Conservation (phyloP, 1,140 invertebrate species). For the Calliphora vicina region DNA sequence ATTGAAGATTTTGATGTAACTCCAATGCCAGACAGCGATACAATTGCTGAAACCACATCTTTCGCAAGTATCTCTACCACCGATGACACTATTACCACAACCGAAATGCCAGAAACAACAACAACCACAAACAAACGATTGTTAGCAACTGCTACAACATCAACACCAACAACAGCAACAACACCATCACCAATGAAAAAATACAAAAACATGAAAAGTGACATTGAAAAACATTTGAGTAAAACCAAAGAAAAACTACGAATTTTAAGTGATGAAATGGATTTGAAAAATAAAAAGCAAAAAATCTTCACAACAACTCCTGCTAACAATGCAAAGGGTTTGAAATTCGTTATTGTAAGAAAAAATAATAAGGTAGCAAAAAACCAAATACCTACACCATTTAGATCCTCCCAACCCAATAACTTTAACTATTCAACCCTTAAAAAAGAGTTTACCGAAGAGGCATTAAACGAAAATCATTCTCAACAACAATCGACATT, state of each 20-base stretch:
- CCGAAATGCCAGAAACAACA: not conserved
- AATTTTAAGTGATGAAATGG: not conserved
- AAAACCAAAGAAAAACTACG: not conserved
- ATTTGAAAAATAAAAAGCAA: not conserved
- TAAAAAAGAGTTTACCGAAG: not conserved
- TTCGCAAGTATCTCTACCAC: not conserved
- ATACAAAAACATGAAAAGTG: not conserved
- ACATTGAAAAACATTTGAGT: not conserved
- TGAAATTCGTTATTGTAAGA: not conserved
- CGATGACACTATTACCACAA: not conserved
- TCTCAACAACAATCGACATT: no score
- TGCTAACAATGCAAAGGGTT: no score
- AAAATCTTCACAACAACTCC: not conserved
- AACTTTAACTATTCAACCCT: not conserved
- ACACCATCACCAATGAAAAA: not conserved
- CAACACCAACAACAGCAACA: not conserved
- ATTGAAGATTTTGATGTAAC: slow-evolving; percentile 12
- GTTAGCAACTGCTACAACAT: no score
- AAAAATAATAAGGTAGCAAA: not conserved
- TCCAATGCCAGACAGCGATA: not conserved
- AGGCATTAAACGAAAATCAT: not conserved
- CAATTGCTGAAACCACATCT: not conserved
- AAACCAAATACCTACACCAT: not conserved
- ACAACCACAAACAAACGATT: not conserved
- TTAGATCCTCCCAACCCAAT: not conserved